Evolutionary conservation across 2,797 vertebrate genomes (phyloP), one percentile per base, ranked within the genome.

Genomic region (Halcyon chelicuti): DNA sequence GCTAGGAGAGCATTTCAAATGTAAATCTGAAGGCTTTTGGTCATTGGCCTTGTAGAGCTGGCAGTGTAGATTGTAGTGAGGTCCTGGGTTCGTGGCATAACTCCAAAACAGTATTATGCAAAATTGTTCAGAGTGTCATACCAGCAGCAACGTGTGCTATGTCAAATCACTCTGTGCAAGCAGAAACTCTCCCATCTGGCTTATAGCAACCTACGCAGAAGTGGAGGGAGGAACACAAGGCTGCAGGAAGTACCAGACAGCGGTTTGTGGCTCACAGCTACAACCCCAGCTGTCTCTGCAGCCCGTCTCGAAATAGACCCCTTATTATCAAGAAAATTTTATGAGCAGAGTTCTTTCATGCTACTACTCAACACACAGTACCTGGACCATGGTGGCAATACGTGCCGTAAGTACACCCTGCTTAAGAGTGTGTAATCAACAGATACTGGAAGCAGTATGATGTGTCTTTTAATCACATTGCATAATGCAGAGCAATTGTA

Each of bases 81-180:
- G 37, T 54, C 40, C 62, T 67, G 14, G 49, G 23, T n/a, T 86
- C 4, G 1, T n/a, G 51, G 49, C 49, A 9, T 75, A 49, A 65
- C 20, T 78, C 35, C 47, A 31, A 31, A 60, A 20, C 35, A 40
- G 49, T 11, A 16, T 28, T 46, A 68, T 19, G 66, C 58, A 94
- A 72, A 90, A 78, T 12, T 44, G 42, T 80, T 86, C 2, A 4
- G 46, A 75, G 39, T 2, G 12, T 75, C 33, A 31, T 46, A 39
- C 18, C 0, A 0, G 21, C 46, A 65, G 54, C 76, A 54, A 8
- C 0, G 14, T 1, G 2, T 39, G 35, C 54, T 44, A 3, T 10
- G 18, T 49, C 66, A n/a, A 21, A 52, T 40, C 66, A 21, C 19
- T 20, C 66, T 23, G 22, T 49, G 71, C 54, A 67, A 65, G 81